Base-by-base conservation (phyloP, 2,113 vertebrate genomes). In the Gallinago jamesoni region DNA sequence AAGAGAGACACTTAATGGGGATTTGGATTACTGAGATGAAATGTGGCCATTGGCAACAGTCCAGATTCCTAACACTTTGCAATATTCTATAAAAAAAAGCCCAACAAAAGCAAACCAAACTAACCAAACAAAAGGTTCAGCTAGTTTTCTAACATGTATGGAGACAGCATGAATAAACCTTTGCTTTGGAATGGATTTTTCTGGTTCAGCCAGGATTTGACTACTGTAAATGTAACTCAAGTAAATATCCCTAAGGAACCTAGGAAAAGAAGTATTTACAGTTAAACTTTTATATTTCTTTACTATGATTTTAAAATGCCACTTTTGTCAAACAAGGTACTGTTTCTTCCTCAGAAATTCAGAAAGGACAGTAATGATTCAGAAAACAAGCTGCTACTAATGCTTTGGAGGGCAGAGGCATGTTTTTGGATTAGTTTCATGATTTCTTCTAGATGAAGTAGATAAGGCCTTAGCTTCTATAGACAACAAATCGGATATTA, bases 11-110 rank as follows among this genome's bases (percentile, higher is more conserved):
- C 27, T 93, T 90, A 85, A 84, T 55, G 82, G 82, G 67, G 50
- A 83, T 92, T 92, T 88, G 68, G 63, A 55, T 92, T 90, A 83
- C 39, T 86, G 45, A 90, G 72, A 95, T 76, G 67, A 93, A 93
- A 94, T 52, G 47, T 88, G 50, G 67, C 50, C 19, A 1, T 47
- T 93, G 83, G 76, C 25, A 2, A 27, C 17, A 88, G 10, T 47
- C 63, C 86, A 92, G n/a, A 69, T 70, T 57, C 59, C 18, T 73
- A 77, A 64, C 39, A 56, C 8, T 82, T 74, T 74, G n/a, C 21
- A 62, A 35, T 55, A 73, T 31, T 88, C 5, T 14, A 16, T 48
- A 9, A 55, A 81, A 88, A 70, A 57, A 59, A 48, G 5, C 17
- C 20, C 10, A 69, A 57, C 68, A n/a, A 6, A 45, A 35, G 10